Base-by-base conservation (phyloP, 1,140 invertebrate species). In the Macrostomum lignano region DNA sequence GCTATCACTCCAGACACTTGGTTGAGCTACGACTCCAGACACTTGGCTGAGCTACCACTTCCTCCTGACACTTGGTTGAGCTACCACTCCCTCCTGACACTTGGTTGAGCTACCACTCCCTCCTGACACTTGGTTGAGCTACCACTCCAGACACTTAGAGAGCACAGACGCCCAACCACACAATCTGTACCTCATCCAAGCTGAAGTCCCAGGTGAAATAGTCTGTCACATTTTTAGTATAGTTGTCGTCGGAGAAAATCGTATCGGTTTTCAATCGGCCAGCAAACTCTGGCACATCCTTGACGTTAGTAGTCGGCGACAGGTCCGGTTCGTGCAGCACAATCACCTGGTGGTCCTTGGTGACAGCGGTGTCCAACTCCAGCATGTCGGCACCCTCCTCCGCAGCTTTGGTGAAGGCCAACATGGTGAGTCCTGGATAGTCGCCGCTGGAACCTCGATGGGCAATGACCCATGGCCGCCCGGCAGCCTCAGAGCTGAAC, bases 291-390 rank as follows among this genome's bases (percentile, higher is more conserved):
- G n/a, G 39, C 21, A 31, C 24, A 2, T 21, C 7, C 9, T 25
- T 33, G 5, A 47, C 38, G 33, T 48, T 35, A 7, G 44, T 47
- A 3, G 36, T 30, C 3, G 25, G 22, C 26, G 35, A 38, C 7
- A 48, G 25, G 17, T 39, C 40, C 6, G 41, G 7, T 26, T 48
- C 46, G 36, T 48, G 46, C 11, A 38, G 31, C 22, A 44, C 45
- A 25, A 48, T 37, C 7, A 46, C 23, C 23, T 38, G 10, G 5
- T 31, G 31, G 24, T 48, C 46, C 34, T 41, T 46, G 7, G 46
- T 46, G 7, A 48, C 17, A 2, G 38, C 37, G 7, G 45, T 28
- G 31, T 48, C 46, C 13, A 43, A 44, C 28, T 48, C 46, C 3
- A 48, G 38, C 28, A 36, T 40, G 32, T 48, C 44, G 7, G 44